Conservation (phyloP, 2,888 invertebrate species). For the Hirtodrosophila duncani region DNA sequence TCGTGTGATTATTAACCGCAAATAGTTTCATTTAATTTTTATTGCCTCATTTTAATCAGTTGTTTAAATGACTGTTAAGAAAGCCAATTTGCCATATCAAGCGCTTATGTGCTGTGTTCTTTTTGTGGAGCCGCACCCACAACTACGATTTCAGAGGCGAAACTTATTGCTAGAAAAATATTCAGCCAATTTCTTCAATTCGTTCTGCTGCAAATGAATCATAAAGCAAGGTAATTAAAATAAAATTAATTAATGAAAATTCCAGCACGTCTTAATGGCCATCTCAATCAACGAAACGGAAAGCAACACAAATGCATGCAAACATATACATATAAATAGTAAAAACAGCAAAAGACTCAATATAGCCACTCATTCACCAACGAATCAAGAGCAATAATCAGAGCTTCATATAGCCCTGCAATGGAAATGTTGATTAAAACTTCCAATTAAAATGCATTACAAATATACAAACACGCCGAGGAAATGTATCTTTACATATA, state of each 20-base stretch:
- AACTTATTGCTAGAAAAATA: conserved; percentile 10
- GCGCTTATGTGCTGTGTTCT: too few relatives aligned
- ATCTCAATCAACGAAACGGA: conserved; percentile 44
- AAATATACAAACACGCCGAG: too few relatives aligned
- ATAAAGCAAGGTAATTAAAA: conserved; percentile 54
- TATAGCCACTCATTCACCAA: too few relatives aligned
- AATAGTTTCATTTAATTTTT: conserved; percentile 38
- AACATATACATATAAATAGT: too few relatives aligned
- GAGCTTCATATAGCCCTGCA: too few relatives aligned
- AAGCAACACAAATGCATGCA: conserved; percentile 19
- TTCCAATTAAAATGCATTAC: too few relatives aligned
- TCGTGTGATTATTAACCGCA: conserved; percentile 17
- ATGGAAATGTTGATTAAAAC: too few relatives aligned
- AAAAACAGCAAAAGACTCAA: neutral
- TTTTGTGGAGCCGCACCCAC: too few relatives aligned
- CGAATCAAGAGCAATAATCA: too few relatives aligned
- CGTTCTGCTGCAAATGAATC: conserved; percentile 41
- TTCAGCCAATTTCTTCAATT: conserved; percentile 12
- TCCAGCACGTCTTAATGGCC: conserved; percentile 65
- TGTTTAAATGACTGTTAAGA: conserved; percentile 1
- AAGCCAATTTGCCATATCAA: neutral
- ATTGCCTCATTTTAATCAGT: conserved; percentile 27
- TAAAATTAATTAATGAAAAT: conserved; percentile 63
- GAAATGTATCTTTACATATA: too few relatives aligned
- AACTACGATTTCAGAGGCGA: conserved; percentile 1